Evolutionary conservation across 2,113 vertebrate genomes (phyloP), one percentile per base, ranked within the genome.

Genomic region (Casuarius casuarius): DNA sequence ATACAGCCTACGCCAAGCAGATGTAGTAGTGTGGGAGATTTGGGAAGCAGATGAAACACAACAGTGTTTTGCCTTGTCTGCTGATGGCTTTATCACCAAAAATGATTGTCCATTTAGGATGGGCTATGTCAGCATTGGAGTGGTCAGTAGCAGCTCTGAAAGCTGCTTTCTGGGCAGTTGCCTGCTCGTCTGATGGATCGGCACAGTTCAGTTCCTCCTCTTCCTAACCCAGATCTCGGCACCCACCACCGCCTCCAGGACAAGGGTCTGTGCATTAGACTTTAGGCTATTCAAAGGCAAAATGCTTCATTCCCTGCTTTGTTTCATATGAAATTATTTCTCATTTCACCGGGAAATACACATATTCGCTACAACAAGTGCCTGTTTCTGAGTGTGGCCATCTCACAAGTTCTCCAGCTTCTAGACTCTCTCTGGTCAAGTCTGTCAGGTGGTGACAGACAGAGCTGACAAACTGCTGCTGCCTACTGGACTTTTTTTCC

Each of bases 31-130:
- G 10, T 4, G 29, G 46, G 38, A 86, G 48, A 35, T 63, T 62
- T 79, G 35, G 35, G 75, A 83, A 90, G 46, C 12, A 52, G 42
- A 19, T 61, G 29, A 94, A 82, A 68, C 8, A 62, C 23, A 38
- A 4, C 7, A n/a, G 31, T 2, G 19, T 75, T 82, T 79, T 70
- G 12, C 48, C 33, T 84, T 75, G 8, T 23, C 25, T 84, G 77
- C 40, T 68, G 40, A 44, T 42, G 7, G 23, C 33, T 84, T 81
- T 46, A 49, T 61, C 33, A 40, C 8, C 33, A 22, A 0, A 23
- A 74, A 20, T 8, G 16, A 20, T 66, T 23, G 5, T 33, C 38
- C 59, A 25, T 74, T 83, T 44, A 58, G 35, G 0, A 0, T 22
- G n/a, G 17, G 51, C 12, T 16, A 40, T 44, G 29, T 40, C 12